Evolutionary conservation across 1,140 invertebrate genomes (phyloP).

Genomic region (Tetragnatha versicolor): DNA sequence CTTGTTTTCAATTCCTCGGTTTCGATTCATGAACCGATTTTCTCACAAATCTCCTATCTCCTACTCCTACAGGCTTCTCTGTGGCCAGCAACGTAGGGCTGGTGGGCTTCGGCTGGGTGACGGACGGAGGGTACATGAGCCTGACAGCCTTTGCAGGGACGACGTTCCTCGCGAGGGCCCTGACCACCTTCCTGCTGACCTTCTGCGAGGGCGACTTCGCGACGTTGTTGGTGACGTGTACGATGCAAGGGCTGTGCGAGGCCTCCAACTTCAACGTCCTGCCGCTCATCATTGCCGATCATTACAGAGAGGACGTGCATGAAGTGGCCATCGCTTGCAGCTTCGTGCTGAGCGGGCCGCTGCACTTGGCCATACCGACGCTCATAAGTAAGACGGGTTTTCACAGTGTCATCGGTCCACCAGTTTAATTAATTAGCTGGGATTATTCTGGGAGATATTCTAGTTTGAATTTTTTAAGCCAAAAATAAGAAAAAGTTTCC

Average conservation of each 20-base stretch:
- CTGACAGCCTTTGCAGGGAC: constrained; percentile 17
- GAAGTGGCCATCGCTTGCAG: neutral
- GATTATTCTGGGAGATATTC: too few species aligned
- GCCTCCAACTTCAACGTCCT: constrained; percentile 45
- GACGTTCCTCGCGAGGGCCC: constrained; percentile 33
- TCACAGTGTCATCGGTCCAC: too few species aligned
- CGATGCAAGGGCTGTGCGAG: constrained; percentile 22
- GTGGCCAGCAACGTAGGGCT: constrained; percentile 1
- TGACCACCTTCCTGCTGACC: constrained; percentile 1
- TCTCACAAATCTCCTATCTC: too few species aligned
- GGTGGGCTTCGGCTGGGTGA: constrained; percentile 22
- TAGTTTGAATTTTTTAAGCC: too few species aligned
- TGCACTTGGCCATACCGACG: neutral
- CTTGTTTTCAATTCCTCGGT: too few species aligned
- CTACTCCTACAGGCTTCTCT: too few species aligned
- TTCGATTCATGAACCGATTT: too few species aligned
- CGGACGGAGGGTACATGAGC: constrained; percentile 16
- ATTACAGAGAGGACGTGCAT: constrained; percentile 33
- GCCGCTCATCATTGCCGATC: constrained; percentile 52
- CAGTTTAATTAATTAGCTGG: too few species aligned
- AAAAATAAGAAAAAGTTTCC: too few species aligned
- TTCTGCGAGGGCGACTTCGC: constrained; percentile 6
- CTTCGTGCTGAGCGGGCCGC: neutral
- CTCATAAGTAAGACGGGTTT: constrained; percentile 7
- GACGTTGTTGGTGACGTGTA: neutral